Evolutionary conservation across 2,888 invertebrate genomes (phyloP), one percentile per base, ranked within the genome.

Genomic region (Seira musarum): DNA sequence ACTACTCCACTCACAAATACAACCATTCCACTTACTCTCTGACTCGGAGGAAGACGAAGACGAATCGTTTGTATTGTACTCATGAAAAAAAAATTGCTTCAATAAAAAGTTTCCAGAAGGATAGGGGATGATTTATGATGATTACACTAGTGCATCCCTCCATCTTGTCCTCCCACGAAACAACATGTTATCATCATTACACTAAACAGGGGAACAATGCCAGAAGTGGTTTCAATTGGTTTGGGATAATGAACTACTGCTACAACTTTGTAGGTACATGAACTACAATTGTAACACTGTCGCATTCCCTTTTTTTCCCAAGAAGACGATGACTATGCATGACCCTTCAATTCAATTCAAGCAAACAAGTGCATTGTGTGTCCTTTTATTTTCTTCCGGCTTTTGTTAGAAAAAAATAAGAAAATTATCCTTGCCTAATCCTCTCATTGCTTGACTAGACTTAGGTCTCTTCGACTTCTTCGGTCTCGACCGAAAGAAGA

Each of bases 131-230:
- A 53, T 53, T 53, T 53, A 53, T 53, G 53, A 53, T 53, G 53
- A 53, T 53, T 53, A 53, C 13, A 53, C 17, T 40, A 13, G 6
- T 53, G 15, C 53, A 30, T 30, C 30, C 30, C 30, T 30, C 8
- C 30, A 30, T 53, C 53, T 53, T 53, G 53, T 53, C 53, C 53
- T 53, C 53, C 53, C 53, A 53, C 53, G 53, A 53, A 53, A 53
- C 30, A 53, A 53, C 53, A 17, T 53, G 17, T 53, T 17, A 53
- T 53, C 53, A 53, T 53, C 53, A 53, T 53, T 53, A 53, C 53
- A 30, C 53, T 53, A 53, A 53, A 53, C 17, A 53, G 13, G 53
- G 15, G 53, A 13, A 53, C 53, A 53, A 53, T 53, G 53, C 2
- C 53, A n/a, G 53, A 53, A 53, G 15, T 17, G 53, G 17, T 13